Evolutionary conservation across 2,797 vertebrate species (phyloP).

Genomic region (Enteromius paludinosus): DNA sequence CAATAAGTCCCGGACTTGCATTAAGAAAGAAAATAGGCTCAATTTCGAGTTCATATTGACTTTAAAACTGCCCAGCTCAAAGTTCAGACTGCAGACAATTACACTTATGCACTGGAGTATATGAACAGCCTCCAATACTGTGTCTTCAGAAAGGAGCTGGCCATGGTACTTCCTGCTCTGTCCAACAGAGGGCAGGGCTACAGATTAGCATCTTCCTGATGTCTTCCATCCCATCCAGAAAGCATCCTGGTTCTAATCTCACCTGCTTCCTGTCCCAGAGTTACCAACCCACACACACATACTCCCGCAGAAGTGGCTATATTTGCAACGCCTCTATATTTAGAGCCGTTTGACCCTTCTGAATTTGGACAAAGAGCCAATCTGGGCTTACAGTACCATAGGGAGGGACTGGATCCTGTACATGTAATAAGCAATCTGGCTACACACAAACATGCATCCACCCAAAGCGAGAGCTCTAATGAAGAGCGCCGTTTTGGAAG

Average conservation of each 20-base stretch:
- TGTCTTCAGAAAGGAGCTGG: background rate
- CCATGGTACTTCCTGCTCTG: conserved; percentile 16
- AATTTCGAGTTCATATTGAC: background rate
- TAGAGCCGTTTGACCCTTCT: conserved; percentile 43
- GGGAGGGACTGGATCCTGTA: conserved; percentile 33
- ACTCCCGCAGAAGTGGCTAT: background rate
- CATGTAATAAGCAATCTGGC: conserved; percentile 46
- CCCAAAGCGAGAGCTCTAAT: conserved; percentile 33
- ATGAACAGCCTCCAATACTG: background rate
- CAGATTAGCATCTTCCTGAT: conserved; percentile 47
- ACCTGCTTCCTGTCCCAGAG: conserved; percentile 22
- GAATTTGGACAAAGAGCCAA: conserved; percentile 43
- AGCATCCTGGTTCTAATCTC: conserved; percentile 9
- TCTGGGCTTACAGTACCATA: conserved; percentile 23
- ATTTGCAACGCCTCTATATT: conserved; percentile 40
- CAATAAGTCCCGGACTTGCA: background rate
- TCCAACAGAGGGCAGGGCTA: conserved; percentile 59
- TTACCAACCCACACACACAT: conserved; percentile 19
- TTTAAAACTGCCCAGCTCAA: conserved; percentile 14
- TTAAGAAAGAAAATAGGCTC: conserved; percentile 3
- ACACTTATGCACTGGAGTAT: background rate
- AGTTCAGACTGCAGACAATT: background rate
- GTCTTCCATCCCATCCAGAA: conserved; percentile 19
- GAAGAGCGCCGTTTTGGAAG: conserved; percentile 38
- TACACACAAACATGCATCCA: conserved; percentile 25